phyloP scores from a whole-genome alignment of 1,140 invertebrate species.

The Acromyrmex charruanus region DNA sequence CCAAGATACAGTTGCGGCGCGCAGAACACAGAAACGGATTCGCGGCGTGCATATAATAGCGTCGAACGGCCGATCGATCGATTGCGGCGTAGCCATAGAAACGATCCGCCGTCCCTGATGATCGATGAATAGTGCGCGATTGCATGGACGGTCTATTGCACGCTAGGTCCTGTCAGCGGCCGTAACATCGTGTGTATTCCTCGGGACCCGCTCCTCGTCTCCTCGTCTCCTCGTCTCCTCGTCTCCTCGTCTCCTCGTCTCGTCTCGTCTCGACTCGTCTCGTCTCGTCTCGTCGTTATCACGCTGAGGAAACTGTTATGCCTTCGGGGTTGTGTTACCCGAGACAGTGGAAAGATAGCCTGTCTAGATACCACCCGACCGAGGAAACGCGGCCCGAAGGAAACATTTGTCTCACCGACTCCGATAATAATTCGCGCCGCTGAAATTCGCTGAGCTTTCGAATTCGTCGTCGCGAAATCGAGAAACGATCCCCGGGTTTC shows the following conservation, averaged over 20 bases:
- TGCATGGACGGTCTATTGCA: slow-evolving; percentile 70
- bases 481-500: slow-evolving; percentile 38
- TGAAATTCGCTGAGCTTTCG: slow-evolving; percentile 60
- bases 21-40: slow-evolving; percentile 47
- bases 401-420: slow-evolving; percentile 65
- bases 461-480: slow-evolving; percentile 52
- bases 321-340: slow-evolving; percentile 63
- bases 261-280: slow-evolving; percentile 1
- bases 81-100: slow-evolving; percentile 73
- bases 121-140: slow-evolving; percentile 73
- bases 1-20: slow-evolving; percentile 43
- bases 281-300: slow-evolving; percentile 66
- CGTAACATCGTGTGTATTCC: slow-evolving; percentile 53
- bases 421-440: slow-evolving; percentile 61
- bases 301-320: slow-evolving; percentile 69
- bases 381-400: slow-evolving; percentile 60
- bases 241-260: background rate
- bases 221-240: slow-evolving; percentile 6
- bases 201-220: slow-evolving; percentile 1
- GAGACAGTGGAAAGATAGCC: slow-evolving; percentile 61
- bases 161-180: slow-evolving; percentile 68
- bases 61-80: slow-evolving; percentile 69
- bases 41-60: slow-evolving; percentile 59
- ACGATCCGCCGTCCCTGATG: slow-evolving; percentile 72
- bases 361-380: slow-evolving; percentile 48